These are phyloP conservation scores for Prorops nasuta DNA, from an alignment of 1,140 invertebrate species.

Conservation along the genomic window DNA sequence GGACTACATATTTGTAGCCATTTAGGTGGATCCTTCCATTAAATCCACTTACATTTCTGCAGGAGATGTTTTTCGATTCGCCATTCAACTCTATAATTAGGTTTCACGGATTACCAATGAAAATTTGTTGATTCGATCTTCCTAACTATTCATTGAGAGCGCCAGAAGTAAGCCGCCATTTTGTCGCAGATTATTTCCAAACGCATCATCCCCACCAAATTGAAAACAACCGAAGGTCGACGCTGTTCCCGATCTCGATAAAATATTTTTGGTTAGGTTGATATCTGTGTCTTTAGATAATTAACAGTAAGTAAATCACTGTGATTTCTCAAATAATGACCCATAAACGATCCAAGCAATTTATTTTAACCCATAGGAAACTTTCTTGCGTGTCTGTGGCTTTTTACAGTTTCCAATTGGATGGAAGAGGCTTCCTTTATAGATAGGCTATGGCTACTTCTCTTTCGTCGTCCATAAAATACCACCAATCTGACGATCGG, in stretches of 20 bases:
- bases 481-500: constrained; percentile 9
- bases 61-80: too few species aligned
- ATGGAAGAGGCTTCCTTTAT: constrained; percentile 24
- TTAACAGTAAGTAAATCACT: constrained; percentile 42
- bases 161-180: constrained; percentile 44
- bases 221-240: constrained; percentile 54
- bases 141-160: too few species aligned
- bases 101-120: too few species aligned
- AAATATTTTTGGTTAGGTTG: constrained; percentile 51
- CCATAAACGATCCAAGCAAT: too few species aligned
- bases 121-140: too few species aligned
- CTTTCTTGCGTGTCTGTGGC: too few species aligned
- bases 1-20: too few species aligned
- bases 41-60: too few species aligned
- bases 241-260: constrained; percentile 40
- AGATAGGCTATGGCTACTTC: constrained; percentile 38
- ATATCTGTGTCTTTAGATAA: constrained; percentile 25
- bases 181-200: constrained; percentile 49
- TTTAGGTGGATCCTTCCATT: too few species aligned
- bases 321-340: too few species aligned
- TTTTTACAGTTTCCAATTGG: constrained; percentile 25
- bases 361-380: too few species aligned
- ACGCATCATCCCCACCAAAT: constrained; percentile 42
- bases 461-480: constrained; percentile 30
- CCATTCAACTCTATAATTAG: too few species aligned